These are phyloP conservation scores for Horisme vitalbata DNA, from an alignment of 2,888 invertebrate species.

Conservation along the genomic window DNA sequence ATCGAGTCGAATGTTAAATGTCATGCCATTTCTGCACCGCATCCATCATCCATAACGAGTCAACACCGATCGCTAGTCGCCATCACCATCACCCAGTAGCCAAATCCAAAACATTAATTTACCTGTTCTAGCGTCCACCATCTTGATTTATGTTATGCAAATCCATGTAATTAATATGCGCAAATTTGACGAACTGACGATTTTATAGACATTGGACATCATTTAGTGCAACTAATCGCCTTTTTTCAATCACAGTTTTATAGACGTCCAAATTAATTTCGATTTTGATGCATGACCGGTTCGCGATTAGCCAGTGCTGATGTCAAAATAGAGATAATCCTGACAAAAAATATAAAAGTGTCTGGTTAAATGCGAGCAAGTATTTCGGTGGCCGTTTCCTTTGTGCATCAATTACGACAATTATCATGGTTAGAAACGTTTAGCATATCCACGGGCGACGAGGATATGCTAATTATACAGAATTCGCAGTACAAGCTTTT, in stretches of 20 bases:
- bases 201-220: constrained; percentile 34
- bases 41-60: constrained; percentile 24
- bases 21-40: constrained; percentile 19
- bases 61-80: background rate
- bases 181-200: constrained; percentile 35
- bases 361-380: constrained; percentile 2
- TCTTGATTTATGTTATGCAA: constrained; percentile 30
- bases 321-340: constrained; percentile 34
- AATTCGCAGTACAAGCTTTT: constrained; percentile 44
- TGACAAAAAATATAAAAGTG: constrained; percentile 20
- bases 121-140: constrained; percentile 14
- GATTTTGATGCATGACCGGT: constrained; percentile 34
- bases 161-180: constrained; percentile 32
- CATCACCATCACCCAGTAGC: constrained; percentile 27
- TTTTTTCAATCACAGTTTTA: constrained; percentile 27
- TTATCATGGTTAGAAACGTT: constrained; percentile 59
- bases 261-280: constrained; percentile 31
- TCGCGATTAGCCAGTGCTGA: constrained; percentile 27
- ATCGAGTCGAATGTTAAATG: constrained; percentile 25
- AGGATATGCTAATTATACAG: constrained; percentile 65
- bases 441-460: constrained; percentile 70
- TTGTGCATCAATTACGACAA: constrained; percentile 72
- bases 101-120: constrained; percentile 12
- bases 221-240: constrained; percentile 35
- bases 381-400: constrained; percentile 23